A percentile compares a stretch with the other conserved stretches of the same genome.
These are phyloP conservation scores for Oreochromis grahami DNA, from an alignment of 2,797 vertebrate species.

Conservation along the genomic window DNA sequence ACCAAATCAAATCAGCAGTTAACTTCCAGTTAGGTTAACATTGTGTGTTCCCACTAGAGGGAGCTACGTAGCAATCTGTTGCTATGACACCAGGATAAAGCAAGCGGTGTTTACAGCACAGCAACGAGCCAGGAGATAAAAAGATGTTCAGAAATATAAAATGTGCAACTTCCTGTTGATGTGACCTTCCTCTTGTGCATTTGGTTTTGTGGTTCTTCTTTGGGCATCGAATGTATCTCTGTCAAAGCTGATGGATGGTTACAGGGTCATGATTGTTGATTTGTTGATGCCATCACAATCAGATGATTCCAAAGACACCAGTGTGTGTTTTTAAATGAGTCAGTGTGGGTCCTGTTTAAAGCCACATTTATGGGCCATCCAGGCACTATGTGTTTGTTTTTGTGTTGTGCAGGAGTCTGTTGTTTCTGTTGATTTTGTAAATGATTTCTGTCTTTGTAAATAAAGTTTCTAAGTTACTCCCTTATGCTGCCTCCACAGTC, in stretches of 20 bases:
- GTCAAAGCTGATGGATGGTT: neutral
- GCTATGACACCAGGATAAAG: neutral
- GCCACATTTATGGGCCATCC: neutral
- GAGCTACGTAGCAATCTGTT: neutral
- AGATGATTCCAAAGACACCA: neutral
- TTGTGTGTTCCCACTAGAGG: neutral
- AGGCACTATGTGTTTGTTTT: neutral
- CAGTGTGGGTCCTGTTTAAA: neutral
- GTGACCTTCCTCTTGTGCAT: neutral
- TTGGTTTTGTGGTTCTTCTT: neutral
- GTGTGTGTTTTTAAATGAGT: fast-evolving
- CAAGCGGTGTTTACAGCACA: neutral
- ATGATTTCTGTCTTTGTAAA: neutral
- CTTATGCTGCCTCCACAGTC: neutral
- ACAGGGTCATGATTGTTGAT: neutral
- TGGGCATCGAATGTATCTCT: fast-evolving
- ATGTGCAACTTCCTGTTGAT: neutral
- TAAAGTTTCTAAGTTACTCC: neutral
- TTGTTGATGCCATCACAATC: fast-evolving
- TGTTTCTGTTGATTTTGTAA: neutral
- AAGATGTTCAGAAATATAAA: neutral
- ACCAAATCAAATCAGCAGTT: neutral
- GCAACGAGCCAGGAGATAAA: fast-evolving
- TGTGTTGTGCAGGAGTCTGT: fast-evolving
- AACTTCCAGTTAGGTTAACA: neutral